These are phyloP conservation scores for Solea senegalensis DNA, from an alignment of 2,113 vertebrate species.

Conservation along the genomic window DNA sequence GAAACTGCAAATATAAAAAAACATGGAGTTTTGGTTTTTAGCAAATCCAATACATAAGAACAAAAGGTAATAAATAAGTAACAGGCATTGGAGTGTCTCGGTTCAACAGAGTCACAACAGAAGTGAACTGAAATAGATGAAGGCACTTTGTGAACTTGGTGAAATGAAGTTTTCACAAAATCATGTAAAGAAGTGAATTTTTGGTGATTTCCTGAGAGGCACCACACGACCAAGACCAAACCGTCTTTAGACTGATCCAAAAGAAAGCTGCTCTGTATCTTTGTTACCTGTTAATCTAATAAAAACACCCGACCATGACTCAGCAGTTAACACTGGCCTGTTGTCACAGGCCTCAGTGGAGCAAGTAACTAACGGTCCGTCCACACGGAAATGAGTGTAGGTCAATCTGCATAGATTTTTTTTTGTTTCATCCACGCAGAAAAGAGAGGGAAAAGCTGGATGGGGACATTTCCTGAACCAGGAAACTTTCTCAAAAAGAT, in stretches of 20 bases:
- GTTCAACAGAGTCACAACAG: background rate
- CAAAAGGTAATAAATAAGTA: constrained; percentile 26
- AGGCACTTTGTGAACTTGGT: background rate
- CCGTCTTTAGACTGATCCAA: background rate
- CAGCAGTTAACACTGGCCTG: no score
- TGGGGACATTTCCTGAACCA: no score
- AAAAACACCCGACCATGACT: no score
- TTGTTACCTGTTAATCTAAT: background rate
- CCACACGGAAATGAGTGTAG: no score
- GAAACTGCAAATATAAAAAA: background rate
- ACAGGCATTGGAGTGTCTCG: constrained; percentile 28
- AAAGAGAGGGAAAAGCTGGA: no score
- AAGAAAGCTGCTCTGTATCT: background rate
- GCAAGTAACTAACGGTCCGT: no score
- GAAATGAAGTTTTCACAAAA: background rate
- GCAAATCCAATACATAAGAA: constrained; percentile 2
- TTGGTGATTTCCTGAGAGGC: constrained; percentile 27
- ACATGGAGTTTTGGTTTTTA: background rate
- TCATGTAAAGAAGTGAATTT: background rate
- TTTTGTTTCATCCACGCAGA: no score
- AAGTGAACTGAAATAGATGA: constrained; percentile 7
- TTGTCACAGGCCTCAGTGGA: no score
- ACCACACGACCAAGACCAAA: background rate
- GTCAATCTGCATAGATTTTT: no score
- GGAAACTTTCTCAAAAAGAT: no score